phyloP scores from a whole-genome alignment of 2,888 invertebrate genomes.

The Anodontia alba region DNA sequence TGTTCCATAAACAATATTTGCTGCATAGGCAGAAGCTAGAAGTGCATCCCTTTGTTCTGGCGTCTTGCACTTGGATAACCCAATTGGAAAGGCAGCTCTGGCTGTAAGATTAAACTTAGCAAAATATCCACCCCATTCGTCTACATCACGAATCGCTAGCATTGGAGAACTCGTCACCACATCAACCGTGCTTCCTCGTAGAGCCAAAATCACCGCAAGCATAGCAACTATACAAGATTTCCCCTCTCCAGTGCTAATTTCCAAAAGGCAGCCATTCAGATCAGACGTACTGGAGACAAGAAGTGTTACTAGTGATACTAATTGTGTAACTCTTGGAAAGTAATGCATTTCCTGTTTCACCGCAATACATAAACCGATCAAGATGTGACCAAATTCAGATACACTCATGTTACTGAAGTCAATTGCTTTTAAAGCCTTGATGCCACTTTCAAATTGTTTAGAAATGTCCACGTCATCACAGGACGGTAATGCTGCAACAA shows the following conservation, averaged over 20 bases:
- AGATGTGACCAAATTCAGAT: not conserved
- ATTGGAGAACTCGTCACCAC: constrained; percentile 23
- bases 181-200: not conserved
- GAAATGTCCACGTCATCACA: not conserved
- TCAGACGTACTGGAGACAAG: not conserved
- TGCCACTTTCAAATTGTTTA: not conserved
- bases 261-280: not conserved
- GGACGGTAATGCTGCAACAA: not conserved
- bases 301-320: not conserved
- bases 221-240: constrained; percentile 19
- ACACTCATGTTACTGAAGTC: not conserved
- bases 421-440: not conserved
- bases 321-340: constrained; percentile 6
- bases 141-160: not conserved
- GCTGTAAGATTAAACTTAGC: not conserved
- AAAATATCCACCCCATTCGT: constrained; percentile 15
- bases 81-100: constrained; percentile 3
- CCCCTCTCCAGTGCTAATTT: constrained; percentile 27
- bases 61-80: not conserved
- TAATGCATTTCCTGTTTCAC: not conserved
- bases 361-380: not conserved
- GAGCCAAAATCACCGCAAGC: constrained; percentile 8
- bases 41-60: not conserved
- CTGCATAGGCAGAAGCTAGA: not conserved
- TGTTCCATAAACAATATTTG: constrained; percentile 11